phyloP scores from a whole-genome alignment of 2,797 vertebrate genomes.

The Antennarius maculatus region DNA sequence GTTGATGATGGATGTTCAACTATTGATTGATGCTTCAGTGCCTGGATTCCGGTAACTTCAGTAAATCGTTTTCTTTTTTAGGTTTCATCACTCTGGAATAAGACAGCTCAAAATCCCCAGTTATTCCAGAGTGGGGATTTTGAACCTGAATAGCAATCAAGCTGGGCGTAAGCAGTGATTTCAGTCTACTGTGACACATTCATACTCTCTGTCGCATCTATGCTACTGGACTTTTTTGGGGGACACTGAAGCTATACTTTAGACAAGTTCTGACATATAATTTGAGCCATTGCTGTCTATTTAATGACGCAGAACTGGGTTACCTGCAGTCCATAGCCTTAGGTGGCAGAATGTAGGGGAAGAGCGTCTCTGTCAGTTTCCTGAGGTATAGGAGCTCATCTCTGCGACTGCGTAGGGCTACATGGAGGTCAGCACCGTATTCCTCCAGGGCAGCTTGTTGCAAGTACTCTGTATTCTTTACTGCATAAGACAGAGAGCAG shows the following conservation, averaged over 20 bases:
- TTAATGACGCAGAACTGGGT: background rate
- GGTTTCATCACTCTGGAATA: too few relatives aligned
- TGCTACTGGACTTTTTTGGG: slow-evolving; percentile 2
- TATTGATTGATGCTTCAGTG: too few relatives aligned
- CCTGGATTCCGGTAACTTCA: too few relatives aligned
- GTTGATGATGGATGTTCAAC: too few relatives aligned
- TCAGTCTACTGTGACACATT: too few relatives aligned
- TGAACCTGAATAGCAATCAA: too few relatives aligned
- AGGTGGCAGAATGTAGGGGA: slow-evolving; percentile 93
- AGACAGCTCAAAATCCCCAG: too few relatives aligned
- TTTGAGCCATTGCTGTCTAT: background rate
- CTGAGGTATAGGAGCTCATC: slow-evolving; percentile 97
- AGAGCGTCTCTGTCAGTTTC: slow-evolving; percentile 94
- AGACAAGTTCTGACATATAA: background rate
- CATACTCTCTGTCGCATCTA: background rate
- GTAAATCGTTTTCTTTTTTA: too few relatives aligned
- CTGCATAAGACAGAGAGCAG: slow-evolving; percentile 68
- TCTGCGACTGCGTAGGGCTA: slow-evolving; percentile 93
- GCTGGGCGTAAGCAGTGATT: too few relatives aligned
- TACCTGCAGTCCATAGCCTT: slow-evolving; percentile 96
- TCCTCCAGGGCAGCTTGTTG: slow-evolving; percentile 95
- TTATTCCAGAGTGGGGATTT: too few relatives aligned
- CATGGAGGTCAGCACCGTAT: slow-evolving; percentile 94
- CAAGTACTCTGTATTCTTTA: slow-evolving; percentile 89
- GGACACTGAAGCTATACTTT: slow-evolving; percentile 7